These are phyloP conservation scores for Stomatorhinus walkeri DNA, from an alignment of 2,797 vertebrate species.

Conservation along the genomic window DNA sequence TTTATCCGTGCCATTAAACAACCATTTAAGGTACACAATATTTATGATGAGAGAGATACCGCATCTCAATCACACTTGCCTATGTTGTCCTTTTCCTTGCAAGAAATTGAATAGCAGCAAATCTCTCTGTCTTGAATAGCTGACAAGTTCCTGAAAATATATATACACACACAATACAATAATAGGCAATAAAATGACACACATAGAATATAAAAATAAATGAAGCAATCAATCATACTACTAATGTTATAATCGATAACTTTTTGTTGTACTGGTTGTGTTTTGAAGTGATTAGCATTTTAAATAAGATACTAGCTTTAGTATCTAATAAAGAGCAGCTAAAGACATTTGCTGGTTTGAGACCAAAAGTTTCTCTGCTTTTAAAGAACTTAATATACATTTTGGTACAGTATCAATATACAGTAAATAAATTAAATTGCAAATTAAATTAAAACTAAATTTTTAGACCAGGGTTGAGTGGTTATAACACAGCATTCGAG, in stretches of 20 bases:
- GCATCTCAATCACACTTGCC: conserved; percentile 50
- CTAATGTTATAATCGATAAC: not conserved
- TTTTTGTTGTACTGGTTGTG: not conserved
- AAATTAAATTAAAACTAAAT: no score
- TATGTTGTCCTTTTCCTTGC: conserved; percentile 94
- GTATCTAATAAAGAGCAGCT: not conserved
- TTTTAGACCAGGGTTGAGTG: not conserved
- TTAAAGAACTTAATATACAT: not conserved
- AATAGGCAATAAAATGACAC: not conserved
- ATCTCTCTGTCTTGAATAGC: conserved; percentile 81
- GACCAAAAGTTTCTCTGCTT: not conserved
- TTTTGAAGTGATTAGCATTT: not conserved
- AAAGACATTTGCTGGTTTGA: not conserved
- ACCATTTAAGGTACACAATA: not conserved
- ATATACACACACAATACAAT: not conserved
- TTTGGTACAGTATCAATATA: not conserved
- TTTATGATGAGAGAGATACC: not conserved
- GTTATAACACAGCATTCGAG: not conserved
- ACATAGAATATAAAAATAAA: not conserved
- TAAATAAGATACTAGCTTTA: not conserved
- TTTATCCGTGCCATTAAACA: not conserved
- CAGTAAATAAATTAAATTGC: not conserved
- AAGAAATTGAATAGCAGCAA: conserved; percentile 89
- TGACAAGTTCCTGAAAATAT: conserved; percentile 65
- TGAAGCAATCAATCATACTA: not conserved